Evolutionary conservation across 2,888 invertebrate genomes (phyloP).

Genomic region (Venusia cambrica): DNA sequence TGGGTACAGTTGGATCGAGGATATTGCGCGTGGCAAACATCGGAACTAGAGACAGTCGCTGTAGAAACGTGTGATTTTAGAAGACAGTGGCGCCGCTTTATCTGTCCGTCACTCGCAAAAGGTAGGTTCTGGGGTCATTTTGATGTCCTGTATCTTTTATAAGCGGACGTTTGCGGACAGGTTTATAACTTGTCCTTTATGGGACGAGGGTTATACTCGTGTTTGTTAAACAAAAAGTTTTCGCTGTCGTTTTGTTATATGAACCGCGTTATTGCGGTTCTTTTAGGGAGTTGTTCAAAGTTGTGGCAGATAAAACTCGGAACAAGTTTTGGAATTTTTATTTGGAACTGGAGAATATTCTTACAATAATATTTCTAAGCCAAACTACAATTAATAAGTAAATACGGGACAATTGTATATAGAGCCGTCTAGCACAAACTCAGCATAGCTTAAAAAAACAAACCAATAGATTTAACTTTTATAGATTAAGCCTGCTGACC

Average conservation of each 20-base stretch:
- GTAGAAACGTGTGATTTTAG: too few relatives aligned
- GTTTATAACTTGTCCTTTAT: slow-evolving; percentile 60
- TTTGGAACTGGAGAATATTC: slow-evolving; percentile 2
- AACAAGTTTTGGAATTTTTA: slow-evolving; percentile 8
- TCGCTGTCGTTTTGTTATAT: slow-evolving; percentile 31
- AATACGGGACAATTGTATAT: too few relatives aligned
- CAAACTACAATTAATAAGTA: too few relatives aligned
- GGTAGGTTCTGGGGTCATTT: too few relatives aligned
- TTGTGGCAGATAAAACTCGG: slow-evolving; percentile 3
- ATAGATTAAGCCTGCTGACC: too few relatives aligned
- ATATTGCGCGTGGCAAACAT: too few relatives aligned
- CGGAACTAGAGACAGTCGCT: too few relatives aligned
- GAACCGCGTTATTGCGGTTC: slow-evolving; percentile 25
- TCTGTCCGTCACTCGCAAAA: too few relatives aligned
- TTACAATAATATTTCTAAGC: slow-evolving; percentile 3
- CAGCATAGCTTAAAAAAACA: too few relatives aligned
- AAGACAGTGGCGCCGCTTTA: too few relatives aligned
- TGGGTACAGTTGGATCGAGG: slow-evolving; percentile 53
- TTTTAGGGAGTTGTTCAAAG: slow-evolving; percentile 14
- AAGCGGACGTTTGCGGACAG: slow-evolving; percentile 56
- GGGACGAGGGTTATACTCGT: slow-evolving; percentile 43
- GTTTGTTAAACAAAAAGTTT: slow-evolving; percentile 40
- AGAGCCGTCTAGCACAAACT: too few relatives aligned
- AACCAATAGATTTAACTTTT: too few relatives aligned
- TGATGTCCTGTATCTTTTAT: slow-evolving; percentile 62